Base-by-base conservation (phyloP, 2,888 invertebrate genomes). In the Hedya salicella region DNA sequence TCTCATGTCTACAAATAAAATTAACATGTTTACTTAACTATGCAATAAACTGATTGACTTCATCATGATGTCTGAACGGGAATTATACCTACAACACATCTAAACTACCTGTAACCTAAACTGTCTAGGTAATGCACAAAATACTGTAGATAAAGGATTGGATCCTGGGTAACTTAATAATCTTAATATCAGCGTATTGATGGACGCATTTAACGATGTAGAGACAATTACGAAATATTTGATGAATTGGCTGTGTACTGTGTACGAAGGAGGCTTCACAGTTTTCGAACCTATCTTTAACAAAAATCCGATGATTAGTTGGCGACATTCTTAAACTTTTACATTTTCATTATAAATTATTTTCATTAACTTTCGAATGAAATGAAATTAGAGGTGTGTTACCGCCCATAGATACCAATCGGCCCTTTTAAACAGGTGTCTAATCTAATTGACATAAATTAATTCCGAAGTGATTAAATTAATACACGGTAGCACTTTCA, bases 401-500 rank as follows among this genome's bases (percentile, higher is more conserved):
- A 32, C 16, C 36, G 25, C 56, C 30, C 32, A 16, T 57, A 57
- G 46, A 40, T 61, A 42, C 40, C 42, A 42, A 42, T 40, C 59
- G 59, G 39, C 48, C 59, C 50, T 61, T 61, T 50, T 13, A 30
- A 50, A 50, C 50, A 61, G 61, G 61, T 42, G 61, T 50, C 9
- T 42, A 30, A 57, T 61, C 48, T 50, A 50, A 61, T 61, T 61
- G 50, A 36, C 39, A 61, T 42, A 40, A 17, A 49, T 50, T 61
- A 60, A 61, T 61, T 49, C 39, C 39, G 17, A 61, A 42, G 61
- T 50, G 61, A 50, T 61, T 50, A 50, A 61, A 61, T 50, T 42
- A 50, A 61, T 48, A 60, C 21, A 50, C 61, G 30, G 49, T 61
- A 61, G 50, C 50, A 61, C 61, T 61, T 61, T 61, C 61, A 61